phyloP scores from a whole-genome alignment of 1,140 invertebrate genomes.

The Anagrus nilaparvatae region DNA sequence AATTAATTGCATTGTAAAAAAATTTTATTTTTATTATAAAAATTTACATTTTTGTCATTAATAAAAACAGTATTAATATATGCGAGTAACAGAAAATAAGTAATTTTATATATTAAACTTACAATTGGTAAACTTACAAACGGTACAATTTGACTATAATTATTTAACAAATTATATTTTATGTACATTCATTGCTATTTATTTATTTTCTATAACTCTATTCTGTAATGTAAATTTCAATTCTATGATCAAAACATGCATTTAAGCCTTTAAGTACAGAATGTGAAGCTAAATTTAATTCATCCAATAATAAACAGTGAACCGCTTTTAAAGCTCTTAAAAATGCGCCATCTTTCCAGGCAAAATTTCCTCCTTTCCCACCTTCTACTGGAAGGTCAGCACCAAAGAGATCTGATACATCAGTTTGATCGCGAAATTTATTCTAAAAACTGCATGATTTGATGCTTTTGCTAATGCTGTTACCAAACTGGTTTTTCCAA shows the following conservation, averaged over 20 bases:
- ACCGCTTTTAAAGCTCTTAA: slow-evolving; percentile 84
- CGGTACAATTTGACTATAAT: no score
- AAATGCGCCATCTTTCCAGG: slow-evolving; percentile 93
- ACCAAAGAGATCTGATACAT: slow-evolving; percentile 95
- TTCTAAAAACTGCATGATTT: slow-evolving; percentile 74
- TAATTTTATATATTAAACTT: no score
- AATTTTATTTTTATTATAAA: no score
- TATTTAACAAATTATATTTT: no score
- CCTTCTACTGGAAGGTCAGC: slow-evolving; percentile 94
- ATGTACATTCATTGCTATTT: no score
- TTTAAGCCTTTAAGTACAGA: slow-evolving; percentile 97
- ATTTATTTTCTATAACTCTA: no score
- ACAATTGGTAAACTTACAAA: no score
- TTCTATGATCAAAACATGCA: slow-evolving; percentile 95
- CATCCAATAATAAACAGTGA: slow-evolving; percentile 96
- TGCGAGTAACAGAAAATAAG: no score
- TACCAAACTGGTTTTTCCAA: slow-evolving; percentile 94
- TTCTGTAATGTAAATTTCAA: slow-evolving; percentile 93
- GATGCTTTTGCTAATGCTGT: slow-evolving; percentile 80
- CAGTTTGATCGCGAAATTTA: slow-evolving; percentile 99
- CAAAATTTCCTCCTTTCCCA: slow-evolving; percentile 72
- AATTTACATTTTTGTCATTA: no score
- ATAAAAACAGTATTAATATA: no score
- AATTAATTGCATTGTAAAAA: no score
- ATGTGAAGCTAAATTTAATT: slow-evolving; percentile 96